phyloP scores from a whole-genome alignment of 2,797 vertebrate genomes.

The Crenichthys baileyi region DNA sequence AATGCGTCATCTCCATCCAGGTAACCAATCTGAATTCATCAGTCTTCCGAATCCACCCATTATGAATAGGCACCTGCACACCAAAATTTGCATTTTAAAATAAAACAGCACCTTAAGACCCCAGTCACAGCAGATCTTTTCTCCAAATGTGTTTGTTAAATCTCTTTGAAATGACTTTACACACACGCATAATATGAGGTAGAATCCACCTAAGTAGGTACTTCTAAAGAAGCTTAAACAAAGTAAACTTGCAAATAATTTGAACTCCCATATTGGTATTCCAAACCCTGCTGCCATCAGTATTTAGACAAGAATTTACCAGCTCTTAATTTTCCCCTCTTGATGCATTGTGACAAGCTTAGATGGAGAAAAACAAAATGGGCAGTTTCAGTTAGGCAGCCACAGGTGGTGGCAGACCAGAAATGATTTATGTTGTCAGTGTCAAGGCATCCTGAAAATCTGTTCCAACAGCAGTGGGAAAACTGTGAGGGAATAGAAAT shows the following conservation, averaged over 20 bases:
- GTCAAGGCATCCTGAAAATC: constrained; percentile 30
- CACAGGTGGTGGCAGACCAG: constrained; percentile 28
- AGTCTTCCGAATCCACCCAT: no score
- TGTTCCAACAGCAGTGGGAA: constrained; percentile 24
- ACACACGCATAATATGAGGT: no score
- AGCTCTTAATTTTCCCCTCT: not conserved
- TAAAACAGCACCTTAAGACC: no score
- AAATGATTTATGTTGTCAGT: constrained; percentile 50
- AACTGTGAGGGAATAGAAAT: constrained; percentile 25
- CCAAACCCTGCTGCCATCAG: not conserved
- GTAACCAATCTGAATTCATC: no score
- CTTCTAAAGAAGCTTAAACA: not conserved
- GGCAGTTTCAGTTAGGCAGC: constrained; percentile 30
- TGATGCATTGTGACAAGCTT: constrained; percentile 24
- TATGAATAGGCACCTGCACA: no score
- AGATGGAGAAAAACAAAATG: constrained; percentile 27
- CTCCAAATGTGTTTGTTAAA: not conserved
- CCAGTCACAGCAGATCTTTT: not conserved
- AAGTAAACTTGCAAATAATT: not conserved
- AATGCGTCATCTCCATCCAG: no score
- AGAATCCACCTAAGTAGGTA: not conserved
- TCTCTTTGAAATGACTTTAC: not conserved
- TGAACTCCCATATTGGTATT: not conserved
- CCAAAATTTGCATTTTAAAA: no score
- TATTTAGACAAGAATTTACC: constrained; percentile 13